Percentiles rank a stretch among this genome's conserved stretches.
These are phyloP conservation scores for Cryptops parisi DNA, from an alignment of 2,888 invertebrate genomes.

Conservation along the genomic window DNA sequence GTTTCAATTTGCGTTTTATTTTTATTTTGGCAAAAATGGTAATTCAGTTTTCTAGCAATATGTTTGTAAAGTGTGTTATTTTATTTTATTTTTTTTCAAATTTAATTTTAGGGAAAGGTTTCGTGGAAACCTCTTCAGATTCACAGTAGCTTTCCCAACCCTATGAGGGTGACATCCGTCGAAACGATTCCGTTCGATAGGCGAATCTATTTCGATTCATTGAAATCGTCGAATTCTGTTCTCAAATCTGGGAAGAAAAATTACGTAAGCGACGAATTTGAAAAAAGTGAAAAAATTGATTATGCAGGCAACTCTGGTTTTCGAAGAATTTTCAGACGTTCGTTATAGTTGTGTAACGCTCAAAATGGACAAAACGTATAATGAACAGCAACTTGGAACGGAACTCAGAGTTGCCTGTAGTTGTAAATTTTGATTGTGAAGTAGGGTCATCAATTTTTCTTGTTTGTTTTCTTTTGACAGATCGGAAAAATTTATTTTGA, in stretches of 20 bases:
- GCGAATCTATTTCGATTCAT: slow-evolving; percentile 41
- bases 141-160: slow-evolving; percentile 61
- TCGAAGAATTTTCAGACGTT: too few species aligned
- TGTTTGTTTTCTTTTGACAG: slow-evolving; percentile 20
- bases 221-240: slow-evolving; percentile 24
- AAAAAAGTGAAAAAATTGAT: too few species aligned
- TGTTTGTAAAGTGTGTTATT: not conserved
- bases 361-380: too few species aligned
- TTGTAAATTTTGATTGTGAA: too few species aligned
- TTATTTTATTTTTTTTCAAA: not conserved
- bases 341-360: too few species aligned
- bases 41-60: not conserved
- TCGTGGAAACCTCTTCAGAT: slow-evolving; percentile 61
- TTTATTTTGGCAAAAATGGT: not conserved
- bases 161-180: slow-evolving; percentile 59
- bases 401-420: too few species aligned
- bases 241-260: slow-evolving; percentile 25
- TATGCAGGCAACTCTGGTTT: too few species aligned
- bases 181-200: slow-evolving; percentile 45
- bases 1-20: not conserved
- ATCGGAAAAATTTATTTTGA: slow-evolving; percentile 51
- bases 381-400: too few species aligned
- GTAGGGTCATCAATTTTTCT: not conserved
- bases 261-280: slow-evolving; percentile 21
- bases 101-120: slow-evolving; percentile 49